phyloP scores from a whole-genome alignment of 2,113 vertebrate species.

The Apus apus region DNA sequence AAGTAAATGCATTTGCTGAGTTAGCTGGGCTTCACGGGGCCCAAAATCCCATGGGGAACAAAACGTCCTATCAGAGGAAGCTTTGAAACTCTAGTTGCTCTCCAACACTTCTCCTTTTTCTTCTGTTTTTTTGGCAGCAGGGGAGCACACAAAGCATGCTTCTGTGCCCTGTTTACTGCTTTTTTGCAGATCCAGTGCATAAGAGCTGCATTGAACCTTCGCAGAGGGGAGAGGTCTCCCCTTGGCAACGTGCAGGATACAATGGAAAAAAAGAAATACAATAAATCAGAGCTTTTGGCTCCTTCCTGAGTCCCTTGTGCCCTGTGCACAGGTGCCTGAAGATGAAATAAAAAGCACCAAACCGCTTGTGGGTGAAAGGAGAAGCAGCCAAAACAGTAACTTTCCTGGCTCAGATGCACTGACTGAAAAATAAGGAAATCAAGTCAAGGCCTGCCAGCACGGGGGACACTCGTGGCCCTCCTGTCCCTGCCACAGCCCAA shows the following conservation, averaged over 20 bases:
- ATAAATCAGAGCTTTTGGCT: slow-evolving; percentile 37
- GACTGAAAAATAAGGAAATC: slow-evolving; percentile 2
- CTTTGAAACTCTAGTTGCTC: slow-evolving; percentile 74
- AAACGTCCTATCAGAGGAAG: slow-evolving; percentile 58
- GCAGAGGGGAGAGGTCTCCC: slow-evolving; percentile 34
- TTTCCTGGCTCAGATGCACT: slow-evolving; percentile 55
- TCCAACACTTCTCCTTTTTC: slow-evolving; percentile 32
- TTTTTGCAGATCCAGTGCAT: slow-evolving; percentile 24
- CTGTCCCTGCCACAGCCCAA: neutral
- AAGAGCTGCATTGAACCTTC: slow-evolving; percentile 74
- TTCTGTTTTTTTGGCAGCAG: neutral
- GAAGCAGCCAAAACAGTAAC: slow-evolving; percentile 35
- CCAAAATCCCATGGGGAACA: slow-evolving; percentile 49
- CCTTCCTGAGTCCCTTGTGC: slow-evolving; percentile 64
- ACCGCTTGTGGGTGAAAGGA: slow-evolving; percentile 14
- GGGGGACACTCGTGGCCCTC: accelerated
- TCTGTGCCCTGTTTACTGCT: slow-evolving; percentile 58
- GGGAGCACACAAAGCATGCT: slow-evolving; percentile 52
- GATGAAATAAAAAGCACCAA: neutral
- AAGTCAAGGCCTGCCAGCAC: neutral
- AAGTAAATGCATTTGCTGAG: slow-evolving; percentile 56
- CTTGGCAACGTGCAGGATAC: slow-evolving; percentile 57
- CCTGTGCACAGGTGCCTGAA: slow-evolving; percentile 20
- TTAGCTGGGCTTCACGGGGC: slow-evolving; percentile 25
- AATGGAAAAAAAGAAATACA: slow-evolving; percentile 31